phyloP scores from a whole-genome alignment of 2,113 vertebrate species.

The Lophochroa leadbeateri region DNA sequence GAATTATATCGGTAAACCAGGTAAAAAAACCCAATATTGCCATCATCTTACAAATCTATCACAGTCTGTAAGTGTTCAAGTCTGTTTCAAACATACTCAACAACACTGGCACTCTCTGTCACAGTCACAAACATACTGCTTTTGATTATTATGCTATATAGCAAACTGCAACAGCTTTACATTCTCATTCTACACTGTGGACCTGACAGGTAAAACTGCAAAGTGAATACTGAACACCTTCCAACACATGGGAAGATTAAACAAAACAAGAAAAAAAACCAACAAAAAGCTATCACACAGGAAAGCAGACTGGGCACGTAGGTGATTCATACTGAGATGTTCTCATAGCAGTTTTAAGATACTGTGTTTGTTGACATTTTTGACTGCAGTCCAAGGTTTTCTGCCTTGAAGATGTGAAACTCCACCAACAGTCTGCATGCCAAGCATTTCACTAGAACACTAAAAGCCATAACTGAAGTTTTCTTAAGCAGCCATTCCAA shows the following conservation, averaged over 20 bases:
- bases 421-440: background rate
- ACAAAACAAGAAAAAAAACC: no score
- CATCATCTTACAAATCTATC: background rate
- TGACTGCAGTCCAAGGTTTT: background rate
- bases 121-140: background rate
- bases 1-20: background rate
- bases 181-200: background rate
- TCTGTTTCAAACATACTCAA: background rate
- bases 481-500: background rate
- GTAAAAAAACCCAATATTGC: background rate
- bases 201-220: background rate
- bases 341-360: background rate
- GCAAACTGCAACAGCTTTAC: background rate
- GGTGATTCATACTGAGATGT: background rate
- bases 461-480: background rate
- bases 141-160: accelerated
- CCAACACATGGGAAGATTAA: background rate
- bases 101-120: background rate
- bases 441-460: background rate
- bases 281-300: background rate
- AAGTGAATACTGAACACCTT: background rate
- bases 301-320: background rate
- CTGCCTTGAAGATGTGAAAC: background rate
- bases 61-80: accelerated
- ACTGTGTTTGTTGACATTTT: background rate